These are phyloP conservation scores for Otocyon megalotis DNA, from an alignment of 2,113 vertebrate genomes.

Conservation along the genomic window DNA sequence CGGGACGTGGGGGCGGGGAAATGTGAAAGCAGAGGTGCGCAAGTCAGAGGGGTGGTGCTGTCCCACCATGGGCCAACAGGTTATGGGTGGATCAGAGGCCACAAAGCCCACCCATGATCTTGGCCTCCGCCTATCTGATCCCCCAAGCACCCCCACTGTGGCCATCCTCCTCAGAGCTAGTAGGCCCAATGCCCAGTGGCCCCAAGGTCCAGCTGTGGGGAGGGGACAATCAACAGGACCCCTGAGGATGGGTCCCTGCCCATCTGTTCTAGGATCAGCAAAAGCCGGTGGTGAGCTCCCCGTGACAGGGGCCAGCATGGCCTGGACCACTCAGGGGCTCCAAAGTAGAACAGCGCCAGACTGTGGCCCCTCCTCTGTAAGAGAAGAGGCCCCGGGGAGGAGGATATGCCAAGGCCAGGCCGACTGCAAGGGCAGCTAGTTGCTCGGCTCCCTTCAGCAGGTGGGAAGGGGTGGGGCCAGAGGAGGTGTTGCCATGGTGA, in stretches of 20 bases:
- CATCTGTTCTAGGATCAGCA: accelerated
- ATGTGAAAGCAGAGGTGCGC: not conserved
- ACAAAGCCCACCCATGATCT: not conserved
- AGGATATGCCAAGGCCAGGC: accelerated
- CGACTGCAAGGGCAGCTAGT: not conserved
- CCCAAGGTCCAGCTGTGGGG: not conserved
- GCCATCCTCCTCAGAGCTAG: not conserved
- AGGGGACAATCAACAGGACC: not conserved
- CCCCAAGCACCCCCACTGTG: not conserved
- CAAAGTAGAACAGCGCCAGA: no score
- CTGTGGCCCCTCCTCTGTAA: not conserved
- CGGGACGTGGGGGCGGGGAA: accelerated
- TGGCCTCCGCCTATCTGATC: not conserved
- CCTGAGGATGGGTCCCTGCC: accelerated
- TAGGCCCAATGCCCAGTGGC: not conserved
- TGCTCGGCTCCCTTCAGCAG: not conserved
- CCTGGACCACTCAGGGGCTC: not conserved
- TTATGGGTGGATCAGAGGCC: not conserved
- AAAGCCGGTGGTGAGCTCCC: no score
- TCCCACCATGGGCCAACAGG: not conserved
- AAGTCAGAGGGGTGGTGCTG: accelerated
- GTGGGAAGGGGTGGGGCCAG: not conserved
- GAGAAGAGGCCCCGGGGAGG: not conserved
- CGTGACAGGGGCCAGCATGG: not conserved
- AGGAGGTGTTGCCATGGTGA: not conserved